Base-by-base conservation (phyloP, 2,113 vertebrate genomes). In the Oceanites oceanicus region DNA sequence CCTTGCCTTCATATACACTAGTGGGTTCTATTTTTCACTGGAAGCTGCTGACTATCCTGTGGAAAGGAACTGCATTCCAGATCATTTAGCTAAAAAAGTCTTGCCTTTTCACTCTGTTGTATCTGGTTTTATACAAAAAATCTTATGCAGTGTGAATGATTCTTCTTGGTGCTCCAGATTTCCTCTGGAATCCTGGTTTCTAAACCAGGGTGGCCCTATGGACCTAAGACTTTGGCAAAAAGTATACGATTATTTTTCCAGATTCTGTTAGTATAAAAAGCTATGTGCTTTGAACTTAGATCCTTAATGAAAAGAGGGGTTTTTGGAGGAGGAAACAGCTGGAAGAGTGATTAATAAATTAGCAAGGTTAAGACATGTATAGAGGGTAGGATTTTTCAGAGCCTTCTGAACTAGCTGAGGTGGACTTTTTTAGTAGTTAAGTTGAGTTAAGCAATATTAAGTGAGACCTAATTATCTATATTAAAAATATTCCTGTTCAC, bases 361-460 rank as follows among this genome's bases (percentile, higher is more conserved):
- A 93, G 72, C 32, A 75, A 94, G 68, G 7, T 68, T 86, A 93
- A 87, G 30, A n/a, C 47, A 49, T n/a, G 26, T 76, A 78, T 63
- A 88, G 50, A 77, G n/a, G 36, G 67, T 59, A 75, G 13, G 32
- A 82, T 92, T 95, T 96, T 82, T 85, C 42, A 67, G 49, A 79
- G 23, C 81, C 42, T 52, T 34, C 36, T 38, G 55, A 61, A 19
- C 75, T 90, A 92, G 63, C 58, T 94, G 12, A 14, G 8, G 26
- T 70, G 9, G 36, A 61, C 3, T 17, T 23, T 36, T 61, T 86
- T 23, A 67, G 40, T 42, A 47, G 6, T 49, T n/a, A n/a, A n/a
- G n/a, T 70, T 97, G 55, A 90, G 40, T 76, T 81, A 83, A 86
- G 73, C 80, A 97, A 20, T 29, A 81, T 18, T 88, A 45, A 96